These are phyloP conservation scores for Dynastes hyllus DNA, from an alignment of 2,888 invertebrate genomes.

Conservation along the genomic window DNA sequence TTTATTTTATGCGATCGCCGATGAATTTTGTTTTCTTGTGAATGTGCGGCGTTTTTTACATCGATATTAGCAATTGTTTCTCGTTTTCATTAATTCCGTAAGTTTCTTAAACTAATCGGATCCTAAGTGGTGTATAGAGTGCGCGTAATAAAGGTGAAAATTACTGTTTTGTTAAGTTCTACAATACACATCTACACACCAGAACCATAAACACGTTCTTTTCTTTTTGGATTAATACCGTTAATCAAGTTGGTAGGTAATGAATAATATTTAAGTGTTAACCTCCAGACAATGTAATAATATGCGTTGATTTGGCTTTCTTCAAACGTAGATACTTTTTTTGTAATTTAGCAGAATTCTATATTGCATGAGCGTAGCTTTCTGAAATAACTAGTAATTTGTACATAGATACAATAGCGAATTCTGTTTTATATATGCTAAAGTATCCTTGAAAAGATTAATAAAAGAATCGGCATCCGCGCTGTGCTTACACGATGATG, in stretches of 20 bases:
- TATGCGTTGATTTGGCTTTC: neutral
- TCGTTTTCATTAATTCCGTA: neutral
- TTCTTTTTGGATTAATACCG: constrained; percentile 5
- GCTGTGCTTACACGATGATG: neutral
- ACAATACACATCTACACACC: neutral
- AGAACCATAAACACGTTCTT: no score
- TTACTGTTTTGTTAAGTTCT: neutral
- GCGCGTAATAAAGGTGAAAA: constrained; percentile 10
- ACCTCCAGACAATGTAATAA: no score
- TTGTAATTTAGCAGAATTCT: no score
- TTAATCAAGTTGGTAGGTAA: neutral
- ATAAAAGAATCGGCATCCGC: constrained; percentile 24
- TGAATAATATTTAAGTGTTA: no score
- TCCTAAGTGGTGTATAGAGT: constrained; percentile 30
- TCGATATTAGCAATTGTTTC: neutral
- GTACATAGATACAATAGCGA: no score
- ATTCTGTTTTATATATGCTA: no score
- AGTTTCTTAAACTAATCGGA: no score
- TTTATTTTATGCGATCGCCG: constrained; percentile 18
- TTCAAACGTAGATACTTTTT: neutral
- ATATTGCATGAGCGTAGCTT: no score
- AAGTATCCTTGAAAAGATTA: constrained; percentile 27
- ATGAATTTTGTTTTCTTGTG: constrained; percentile 42
- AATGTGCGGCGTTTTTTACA: neutral
- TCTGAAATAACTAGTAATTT: no score